Evolutionary conservation across 1,140 invertebrate genomes (phyloP).

Genomic region (Penaeus chinensis): DNA sequence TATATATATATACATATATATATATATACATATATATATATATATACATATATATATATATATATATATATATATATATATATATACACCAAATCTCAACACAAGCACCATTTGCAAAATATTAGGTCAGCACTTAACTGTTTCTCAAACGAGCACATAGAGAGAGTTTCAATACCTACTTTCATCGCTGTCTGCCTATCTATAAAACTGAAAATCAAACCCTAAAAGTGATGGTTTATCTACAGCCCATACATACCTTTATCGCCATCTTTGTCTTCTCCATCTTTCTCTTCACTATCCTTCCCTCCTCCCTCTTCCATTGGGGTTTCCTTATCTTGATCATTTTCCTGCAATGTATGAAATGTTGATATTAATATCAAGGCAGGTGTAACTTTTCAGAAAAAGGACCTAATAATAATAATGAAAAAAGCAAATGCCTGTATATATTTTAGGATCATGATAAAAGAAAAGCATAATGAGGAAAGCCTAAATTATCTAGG

Average conservation of each 20-base stretch:
- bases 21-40: slow-evolving; percentile 22
- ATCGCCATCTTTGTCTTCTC: slow-evolving; percentile 24
- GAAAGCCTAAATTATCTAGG: too few species aligned
- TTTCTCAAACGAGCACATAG: too few species aligned
- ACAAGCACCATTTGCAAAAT: neutral
- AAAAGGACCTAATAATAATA: too few species aligned
- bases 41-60: neutral
- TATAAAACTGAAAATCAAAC: too few species aligned
- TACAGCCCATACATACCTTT: slow-evolving; percentile 25
- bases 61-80: neutral
- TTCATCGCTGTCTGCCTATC: too few species aligned
- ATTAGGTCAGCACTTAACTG: neutral
- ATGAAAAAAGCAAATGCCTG: too few species aligned
- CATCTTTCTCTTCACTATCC: slow-evolving; percentile 6
- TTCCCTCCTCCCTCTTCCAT: slow-evolving; percentile 15
- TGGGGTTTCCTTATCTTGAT: neutral
- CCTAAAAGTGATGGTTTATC: neutral
- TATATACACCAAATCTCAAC: neutral
- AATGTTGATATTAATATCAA: neutral
- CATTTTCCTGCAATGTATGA: slow-evolving; percentile 28
- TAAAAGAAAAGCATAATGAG: too few species aligned
- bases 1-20: slow-evolving; percentile 32
- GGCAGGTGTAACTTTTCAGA: too few species aligned
- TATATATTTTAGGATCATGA: too few species aligned
- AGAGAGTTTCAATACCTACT: too few species aligned